A percentile compares a stretch with the other conserved stretches of the same genome.
phyloP scores from a whole-genome alignment of 1,140 invertebrate species.

The Scaptomyza montana region DNA sequence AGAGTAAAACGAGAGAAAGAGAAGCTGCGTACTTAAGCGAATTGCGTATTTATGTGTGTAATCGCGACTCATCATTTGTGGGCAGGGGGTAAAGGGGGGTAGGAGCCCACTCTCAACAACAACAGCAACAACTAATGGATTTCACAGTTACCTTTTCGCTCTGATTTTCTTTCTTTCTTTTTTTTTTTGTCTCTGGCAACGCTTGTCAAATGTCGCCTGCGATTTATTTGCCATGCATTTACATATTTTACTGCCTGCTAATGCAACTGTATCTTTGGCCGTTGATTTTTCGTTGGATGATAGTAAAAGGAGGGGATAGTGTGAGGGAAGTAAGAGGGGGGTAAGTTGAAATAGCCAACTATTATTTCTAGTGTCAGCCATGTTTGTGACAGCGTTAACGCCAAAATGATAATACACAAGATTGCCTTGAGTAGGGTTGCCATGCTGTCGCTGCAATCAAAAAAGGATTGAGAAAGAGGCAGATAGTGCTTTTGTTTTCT shows the following conservation, averaged over 20 bases:
- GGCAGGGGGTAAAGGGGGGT: neutral
- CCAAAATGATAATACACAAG: constrained; percentile 39
- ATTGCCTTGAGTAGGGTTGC: constrained; percentile 41
- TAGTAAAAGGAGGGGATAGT: neutral
- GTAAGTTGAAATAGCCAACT: neutral
- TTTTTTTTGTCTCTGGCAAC: constrained; percentile 23
- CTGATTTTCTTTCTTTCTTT: too few relatives aligned
- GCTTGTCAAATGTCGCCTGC: constrained; percentile 66
- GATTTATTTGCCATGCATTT: constrained; percentile 76
- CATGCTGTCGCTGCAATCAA: neutral
- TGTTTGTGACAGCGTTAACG: constrained; percentile 27
- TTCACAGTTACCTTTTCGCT: constrained; percentile 71
- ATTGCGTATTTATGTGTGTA: constrained; percentile 83
- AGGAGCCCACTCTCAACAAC: neutral
- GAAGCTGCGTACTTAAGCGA: constrained; percentile 70
- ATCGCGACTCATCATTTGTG: constrained; percentile 75
- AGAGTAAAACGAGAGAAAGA: neutral
- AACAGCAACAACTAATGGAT: constrained; percentile 64
- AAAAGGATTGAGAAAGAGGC: neutral
- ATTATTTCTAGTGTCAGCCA: constrained; percentile 15
- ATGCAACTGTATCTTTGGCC: constrained; percentile 35
- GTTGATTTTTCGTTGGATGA: neutral
- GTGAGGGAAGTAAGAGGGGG: neutral
- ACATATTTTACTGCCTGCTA: constrained; percentile 78
- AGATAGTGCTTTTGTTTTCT: neutral